A percentile compares a stretch with the other conserved stretches of the same genome.
phyloP scores from a whole-genome alignment of 2,888 invertebrate genomes.

The Spialia ferax region DNA sequence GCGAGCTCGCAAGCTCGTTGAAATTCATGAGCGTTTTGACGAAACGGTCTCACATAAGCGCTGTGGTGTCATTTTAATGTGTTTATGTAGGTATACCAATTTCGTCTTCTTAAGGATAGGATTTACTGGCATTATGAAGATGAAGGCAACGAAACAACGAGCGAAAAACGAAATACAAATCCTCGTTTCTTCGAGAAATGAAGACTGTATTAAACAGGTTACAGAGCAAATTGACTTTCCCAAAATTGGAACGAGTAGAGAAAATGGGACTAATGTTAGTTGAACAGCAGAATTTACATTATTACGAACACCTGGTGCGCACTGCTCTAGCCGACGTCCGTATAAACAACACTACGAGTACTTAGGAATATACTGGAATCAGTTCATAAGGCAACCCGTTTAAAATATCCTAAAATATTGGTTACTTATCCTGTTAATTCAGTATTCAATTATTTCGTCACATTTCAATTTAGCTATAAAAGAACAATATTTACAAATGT shows the following conservation, averaged over 20 bases:
- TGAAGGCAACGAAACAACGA: too few relatives aligned
- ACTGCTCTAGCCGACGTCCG: too few relatives aligned
- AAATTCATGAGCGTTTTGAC: conserved; percentile 69
- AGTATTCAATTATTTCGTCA: too few relatives aligned
- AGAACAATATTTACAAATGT: too few relatives aligned
- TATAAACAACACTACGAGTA: too few relatives aligned
- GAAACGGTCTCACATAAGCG: neutral
- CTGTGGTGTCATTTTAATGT: neutral
- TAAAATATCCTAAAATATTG: too few relatives aligned
- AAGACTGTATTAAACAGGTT: conserved; percentile 1
- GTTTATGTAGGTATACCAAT: neutral
- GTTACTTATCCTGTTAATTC: too few relatives aligned
- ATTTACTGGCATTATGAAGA: too few relatives aligned
- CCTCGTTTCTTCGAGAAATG: neutral
- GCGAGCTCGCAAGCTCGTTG: conserved; percentile 50
- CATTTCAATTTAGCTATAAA: too few relatives aligned
- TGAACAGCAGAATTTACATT: conserved; percentile 22
- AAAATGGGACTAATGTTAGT: conserved; percentile 15
- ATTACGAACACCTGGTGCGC: conserved; percentile 27
- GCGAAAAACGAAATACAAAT: too few relatives aligned
- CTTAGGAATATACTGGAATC: too few relatives aligned
- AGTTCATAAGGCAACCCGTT: too few relatives aligned
- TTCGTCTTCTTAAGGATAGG: neutral
- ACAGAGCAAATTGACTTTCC: conserved; percentile 20
- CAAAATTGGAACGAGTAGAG: conserved; percentile 8